Evolutionary conservation across 2,888 invertebrate species (phyloP), one percentile per base, ranked within the genome.

Genomic region (Thymelicus lineola): DNA sequence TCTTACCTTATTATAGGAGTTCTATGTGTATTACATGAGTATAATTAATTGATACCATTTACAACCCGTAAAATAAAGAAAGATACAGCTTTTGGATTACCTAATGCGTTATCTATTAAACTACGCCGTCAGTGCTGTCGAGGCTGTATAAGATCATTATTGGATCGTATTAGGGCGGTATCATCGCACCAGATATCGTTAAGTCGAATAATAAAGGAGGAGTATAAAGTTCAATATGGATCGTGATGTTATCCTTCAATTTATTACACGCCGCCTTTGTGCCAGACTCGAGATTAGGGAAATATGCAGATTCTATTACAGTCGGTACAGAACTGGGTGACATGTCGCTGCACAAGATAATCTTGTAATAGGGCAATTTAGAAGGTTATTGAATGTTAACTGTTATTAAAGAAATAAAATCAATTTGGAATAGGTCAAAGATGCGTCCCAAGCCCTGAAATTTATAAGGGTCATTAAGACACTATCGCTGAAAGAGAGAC

Each of bases 201-300:
- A 58, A 58, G 38, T 38, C 58, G 3, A 58, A 58, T 58, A 58
- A 58, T 58, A 58, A 58, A 15, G 15, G 58, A 58, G 38, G 58
- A 12, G 9, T 38, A 38, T 58, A 58, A 58, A 58, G 58, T 58
- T 58, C 58, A 58, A 58, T 58, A 58, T 58, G 58, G 58, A 38
- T 58, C 58, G 58, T 38, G 58, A 58, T 58, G 58, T 58, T 58
- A 58, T 58, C 58, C 58, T 38, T 38, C 36, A 58, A 58, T 58
- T 58, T 58, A 58, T 58, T 36, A 38, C 38, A 17, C 38, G 58
- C 38, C 38, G 36, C 58, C 38, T 58, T 58, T 58, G 58, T 58
- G 58, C 58, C 38, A 58, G 36, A 3, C 38, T 15, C 38, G 38
- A 58, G 58, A 58, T 58, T 58, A 58, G 58, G 58, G 36, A 57